These are phyloP conservation scores for Morpho deidamia DNA, from an alignment of 2,888 invertebrate genomes.

Conservation along the genomic window DNA sequence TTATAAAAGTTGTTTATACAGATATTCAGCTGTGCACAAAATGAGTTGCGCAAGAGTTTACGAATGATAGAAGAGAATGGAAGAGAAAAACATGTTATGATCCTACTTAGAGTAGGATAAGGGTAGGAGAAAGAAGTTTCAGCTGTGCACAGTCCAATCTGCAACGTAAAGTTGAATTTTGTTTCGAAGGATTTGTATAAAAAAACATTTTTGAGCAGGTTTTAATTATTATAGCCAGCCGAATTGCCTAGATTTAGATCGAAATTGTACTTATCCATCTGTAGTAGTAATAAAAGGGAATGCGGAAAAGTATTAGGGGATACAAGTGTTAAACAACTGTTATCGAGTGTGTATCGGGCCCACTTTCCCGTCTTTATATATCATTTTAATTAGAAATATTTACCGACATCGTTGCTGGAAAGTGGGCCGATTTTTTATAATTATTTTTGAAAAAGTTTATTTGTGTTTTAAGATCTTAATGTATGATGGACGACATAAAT, in stretches of 20 bases:
- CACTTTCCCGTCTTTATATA: constrained; percentile 30
- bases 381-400: constrained; percentile 4
- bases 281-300: constrained; percentile 62
- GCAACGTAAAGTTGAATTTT: neutral
- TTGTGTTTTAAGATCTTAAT: neutral
- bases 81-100: too few relatives aligned
- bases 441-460: constrained; percentile 2
- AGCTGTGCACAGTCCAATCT: too few relatives aligned
- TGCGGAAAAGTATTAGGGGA: constrained; percentile 42
- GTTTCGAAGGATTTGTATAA: neutral
- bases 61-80: too few relatives aligned
- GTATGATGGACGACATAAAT: neutral
- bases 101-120: too few relatives aligned
- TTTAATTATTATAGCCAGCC: constrained; percentile 46
- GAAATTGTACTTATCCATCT: constrained; percentile 72
- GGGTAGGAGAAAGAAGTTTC: too few relatives aligned
- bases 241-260: constrained; percentile 70
- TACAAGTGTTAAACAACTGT: constrained; percentile 43
- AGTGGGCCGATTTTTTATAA: neutral
- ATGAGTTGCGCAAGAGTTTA: too few relatives aligned
- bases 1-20: too few relatives aligned
- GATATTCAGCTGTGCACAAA: too few relatives aligned
- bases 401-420: neutral
- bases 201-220: constrained; percentile 27
- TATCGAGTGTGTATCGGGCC: constrained; percentile 38